phyloP scores from a whole-genome alignment of 2,113 vertebrate genomes.

The Heteronetta atricapilla region DNA sequence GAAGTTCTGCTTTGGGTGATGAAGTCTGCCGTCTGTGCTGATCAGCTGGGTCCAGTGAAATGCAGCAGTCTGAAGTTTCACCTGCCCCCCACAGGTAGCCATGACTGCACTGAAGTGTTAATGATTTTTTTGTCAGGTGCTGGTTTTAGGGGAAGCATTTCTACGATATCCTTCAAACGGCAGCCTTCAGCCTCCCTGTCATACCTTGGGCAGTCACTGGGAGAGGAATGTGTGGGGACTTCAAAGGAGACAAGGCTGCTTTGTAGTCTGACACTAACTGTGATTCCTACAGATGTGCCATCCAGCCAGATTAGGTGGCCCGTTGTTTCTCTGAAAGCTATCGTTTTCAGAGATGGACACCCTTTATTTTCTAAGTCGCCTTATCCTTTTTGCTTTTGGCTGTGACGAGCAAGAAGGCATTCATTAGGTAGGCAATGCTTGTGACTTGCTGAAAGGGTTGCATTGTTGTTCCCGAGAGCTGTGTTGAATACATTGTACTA shows the following conservation, averaged over 20 bases:
- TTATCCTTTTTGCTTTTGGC: background rate
- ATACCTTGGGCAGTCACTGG: background rate
- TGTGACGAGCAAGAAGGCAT: background rate
- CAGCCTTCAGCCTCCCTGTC: background rate
- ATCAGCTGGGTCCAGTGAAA: background rate
- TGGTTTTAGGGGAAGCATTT: background rate
- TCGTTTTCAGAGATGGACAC: background rate
- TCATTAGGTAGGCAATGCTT: background rate
- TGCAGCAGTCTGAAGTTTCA: background rate
- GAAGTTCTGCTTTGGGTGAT: background rate
- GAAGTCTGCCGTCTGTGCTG: background rate
- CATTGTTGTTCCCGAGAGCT: background rate
- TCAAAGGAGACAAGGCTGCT: background rate
- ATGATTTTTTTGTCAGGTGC: background rate
- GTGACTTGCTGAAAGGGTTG: background rate
- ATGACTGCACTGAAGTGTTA: background rate
- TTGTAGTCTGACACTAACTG: background rate
- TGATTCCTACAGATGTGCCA: background rate
- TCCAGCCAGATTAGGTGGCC: background rate
- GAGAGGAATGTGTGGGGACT: background rate
- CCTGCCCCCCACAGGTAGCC: background rate
- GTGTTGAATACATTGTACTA: background rate
- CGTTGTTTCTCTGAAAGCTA: background rate
- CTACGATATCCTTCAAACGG: background rate
- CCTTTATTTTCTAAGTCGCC: background rate